Evolutionary conservation across 2,888 invertebrate genomes (phyloP), one percentile per base, ranked within the genome.

Genomic region (Eurois occulta): DNA sequence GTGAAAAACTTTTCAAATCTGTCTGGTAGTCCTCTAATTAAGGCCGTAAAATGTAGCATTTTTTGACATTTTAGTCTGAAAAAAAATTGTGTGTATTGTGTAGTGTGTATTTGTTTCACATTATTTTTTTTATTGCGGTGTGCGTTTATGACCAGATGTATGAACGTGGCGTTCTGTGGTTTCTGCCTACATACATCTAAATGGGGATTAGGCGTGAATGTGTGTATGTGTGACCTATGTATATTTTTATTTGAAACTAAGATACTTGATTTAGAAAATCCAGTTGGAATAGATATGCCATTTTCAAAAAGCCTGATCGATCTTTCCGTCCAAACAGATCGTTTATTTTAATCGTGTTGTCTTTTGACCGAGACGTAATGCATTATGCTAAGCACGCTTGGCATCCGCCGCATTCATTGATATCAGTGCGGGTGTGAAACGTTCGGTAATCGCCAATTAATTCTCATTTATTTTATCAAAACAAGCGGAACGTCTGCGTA

Each of bases 361-460:
- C 71, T 72, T 64, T 74, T 52, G 74, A 85, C 77, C 72, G 58
- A 43, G 72, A 62, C 81, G 58, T 41, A 72, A 72, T 86, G 65
- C 65, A 82, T 85, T 72, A 81, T 69, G 32, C 70, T 48, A 72
- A 72, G 46, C 66, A 71, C 72, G 77, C 70, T 78, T 85, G 86
- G 84, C 78, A 86, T 77, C 62, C 58, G 41, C 58, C 69, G 55
- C 83, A 75, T 70, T 70, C 75, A 82, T 83, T 72, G 72, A 82
- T 77, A 84, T 69, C n/a, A 55, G 35, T 43, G 13, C 48, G 46
- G 58, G 75, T 77, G 77, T 72, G 66, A 77, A 85, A 68, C 73
- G 70, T 84, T 70, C 72, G 46, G 41, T 77, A 75, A 86, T 86
- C 66, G 41, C 75, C 58, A 72, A 86, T 75, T 75, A 77, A 77